Evolutionary conservation across 2,797 vertebrate genomes (phyloP), one percentile per base, ranked within the genome.

Genomic region (Eulemur mongoz): DNA sequence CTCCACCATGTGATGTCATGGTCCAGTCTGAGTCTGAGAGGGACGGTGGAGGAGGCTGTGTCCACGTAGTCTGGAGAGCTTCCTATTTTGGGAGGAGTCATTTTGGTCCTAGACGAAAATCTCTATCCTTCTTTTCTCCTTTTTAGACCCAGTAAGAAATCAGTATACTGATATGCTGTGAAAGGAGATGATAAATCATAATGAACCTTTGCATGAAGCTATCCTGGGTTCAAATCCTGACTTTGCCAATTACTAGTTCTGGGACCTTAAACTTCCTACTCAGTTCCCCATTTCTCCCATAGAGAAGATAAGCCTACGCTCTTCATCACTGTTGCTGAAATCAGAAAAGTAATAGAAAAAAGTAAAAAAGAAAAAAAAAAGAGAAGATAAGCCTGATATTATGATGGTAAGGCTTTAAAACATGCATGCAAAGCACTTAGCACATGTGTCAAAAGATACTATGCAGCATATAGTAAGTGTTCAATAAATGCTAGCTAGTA

Each of bases 1-100:
- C 76, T 96, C 75, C 27, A 35, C 40, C 23, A 32, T 57, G 45
- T 94, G 97, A 97, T 75, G 93, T 97, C 91, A 97, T 87, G 70
- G 52, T 84, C 90, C 75, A 94, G 93, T 45, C 78, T 69, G 63
- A 72, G 78, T 91, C 70, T 50, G 40, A 50, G 63, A 83, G 65
- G 30, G 70, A 91, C 30, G 1, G 4, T 11, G 48, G 32, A 48
- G 22, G 12, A 75, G 22, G 30, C 40, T 87, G 65, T 69, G 20
- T 17, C 32, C 43, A 48, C 0, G 2, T 13, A 61, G 30, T 17
- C 30, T 75, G 57, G 35, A 59, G 8, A 59, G 65, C 81, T 59
- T 84, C 40, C 69, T 80, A 38, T 72, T 93, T 97, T 80, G 76
- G 69, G 52, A 97, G 38, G 48, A 87, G 11, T 54, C 57, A 35